Percentiles rank a stretch among this genome's conserved stretches.
These are phyloP conservation scores for Pipra filicauda DNA, from an alignment of 2,113 vertebrate species.

Conservation along the genomic window DNA sequence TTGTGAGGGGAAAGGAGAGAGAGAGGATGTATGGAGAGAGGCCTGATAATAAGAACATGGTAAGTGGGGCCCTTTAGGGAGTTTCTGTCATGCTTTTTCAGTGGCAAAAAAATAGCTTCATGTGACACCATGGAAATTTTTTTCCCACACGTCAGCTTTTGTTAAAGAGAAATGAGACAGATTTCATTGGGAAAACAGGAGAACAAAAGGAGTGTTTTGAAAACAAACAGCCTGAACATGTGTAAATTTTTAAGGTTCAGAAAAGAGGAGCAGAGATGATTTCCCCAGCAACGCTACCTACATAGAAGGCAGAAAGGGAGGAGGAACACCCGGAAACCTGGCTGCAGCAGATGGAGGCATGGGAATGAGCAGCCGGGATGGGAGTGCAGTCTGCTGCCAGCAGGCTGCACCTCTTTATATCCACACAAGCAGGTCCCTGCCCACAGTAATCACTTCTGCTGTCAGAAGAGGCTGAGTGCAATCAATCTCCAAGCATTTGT, in stretches of 20 bases:
- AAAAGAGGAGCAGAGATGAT: background rate
- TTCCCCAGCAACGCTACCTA: background rate
- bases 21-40: background rate
- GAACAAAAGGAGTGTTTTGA: background rate
- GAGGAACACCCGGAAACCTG: background rate
- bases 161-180: background rate
- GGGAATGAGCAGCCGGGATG: slow-evolving; percentile 13
- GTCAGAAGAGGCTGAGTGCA: background rate
- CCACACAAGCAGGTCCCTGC: slow-evolving; percentile 23
- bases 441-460: slow-evolving; percentile 17
- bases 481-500: background rate
- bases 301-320: background rate
- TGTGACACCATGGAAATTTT: background rate
- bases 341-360: slow-evolving; percentile 43
- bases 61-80: background rate
- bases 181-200: background rate
- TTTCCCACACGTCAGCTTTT: background rate
- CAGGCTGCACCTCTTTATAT: slow-evolving; percentile 25
- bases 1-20: background rate
- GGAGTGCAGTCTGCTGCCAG: background rate
- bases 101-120: background rate
- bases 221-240: background rate
- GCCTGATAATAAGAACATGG: background rate
- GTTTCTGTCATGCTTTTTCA: background rate
- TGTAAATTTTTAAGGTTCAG: background rate